Evolutionary conservation across 2,888 invertebrate species (phyloP), one percentile per base, ranked within the genome.

Genomic region (Oconnorella tubifera): DNA sequence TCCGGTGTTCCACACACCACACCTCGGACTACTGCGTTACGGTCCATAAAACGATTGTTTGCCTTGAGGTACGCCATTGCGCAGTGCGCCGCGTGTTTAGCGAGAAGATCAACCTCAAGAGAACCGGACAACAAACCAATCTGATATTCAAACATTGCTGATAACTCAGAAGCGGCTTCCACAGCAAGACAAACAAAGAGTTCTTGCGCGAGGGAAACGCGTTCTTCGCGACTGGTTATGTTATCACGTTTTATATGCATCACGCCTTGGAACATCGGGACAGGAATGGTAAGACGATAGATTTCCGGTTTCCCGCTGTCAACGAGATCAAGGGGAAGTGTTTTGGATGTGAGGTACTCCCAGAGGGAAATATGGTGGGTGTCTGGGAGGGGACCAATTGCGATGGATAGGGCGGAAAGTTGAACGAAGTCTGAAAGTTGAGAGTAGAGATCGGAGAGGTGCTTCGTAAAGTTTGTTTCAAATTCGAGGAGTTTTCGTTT

Each of bases 121-220:
- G 53, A 51, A 25, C 70, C 71, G 23, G 59, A 49, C 48, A 71
- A 29, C 63, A 70, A 61, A 6, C 56, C 64, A 2, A 71, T 57
- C 57, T 71, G 71, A 56, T 71, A 71, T 53, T 71, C 71, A 50
- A 65, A 71, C 27, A 71, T 65, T 25, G 70, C 62, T 31, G 67
- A 56, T 49, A 71, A 59, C 58, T 71, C 71, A 4, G 61, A 57
- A 14, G 68, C 67, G 33, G 67, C 70, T 58, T 71, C 71, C 10
- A 62, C 56, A 3, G 64, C 63, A n/a, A 69, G 31, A 32, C 59
- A 67, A 4, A 33, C 59, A 27, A 70, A 59, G n/a, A 71, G 50
- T 48, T 67, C 70, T 14, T 53, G 33, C 29, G 60, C 66, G 27
- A 71, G 55, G 53, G 70, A 65, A 23, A 51, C 40, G 64, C 67